Percentiles rank a stretch among this genome's conserved stretches.
These are phyloP conservation scores for Ditylenchus weischeri DNA, from an alignment of 2,888 invertebrate genomes.

Conservation along the genomic window DNA sequence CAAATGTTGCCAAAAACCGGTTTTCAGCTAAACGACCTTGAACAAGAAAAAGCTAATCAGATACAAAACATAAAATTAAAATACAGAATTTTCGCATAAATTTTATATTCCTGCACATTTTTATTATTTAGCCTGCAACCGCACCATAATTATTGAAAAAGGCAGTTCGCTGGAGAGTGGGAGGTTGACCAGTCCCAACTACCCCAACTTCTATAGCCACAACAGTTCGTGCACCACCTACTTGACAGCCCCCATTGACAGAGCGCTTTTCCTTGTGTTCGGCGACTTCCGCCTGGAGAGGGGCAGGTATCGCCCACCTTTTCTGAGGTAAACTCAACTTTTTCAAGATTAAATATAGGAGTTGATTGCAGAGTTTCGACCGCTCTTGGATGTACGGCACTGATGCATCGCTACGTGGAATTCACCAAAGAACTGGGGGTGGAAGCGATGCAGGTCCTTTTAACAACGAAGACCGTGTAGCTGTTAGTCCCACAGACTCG, in stretches of 20 bases:
- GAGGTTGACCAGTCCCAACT: conserved; percentile 49
- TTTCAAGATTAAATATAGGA: background rate
- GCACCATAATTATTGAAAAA: conserved; percentile 42
- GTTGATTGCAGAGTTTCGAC: background rate
- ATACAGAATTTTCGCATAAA: background rate
- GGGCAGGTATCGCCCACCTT: conserved; percentile 15
- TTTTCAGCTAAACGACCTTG: too few species aligned
- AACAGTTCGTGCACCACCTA: conserved; percentile 46
- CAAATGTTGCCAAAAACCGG: too few species aligned
- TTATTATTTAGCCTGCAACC: conserved; percentile 50
- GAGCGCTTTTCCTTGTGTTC: conserved; percentile 37
- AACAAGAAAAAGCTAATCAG: too few species aligned
- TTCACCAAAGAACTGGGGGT: conserved; percentile 6
- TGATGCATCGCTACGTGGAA: conserved; percentile 6
- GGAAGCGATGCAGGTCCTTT: conserved; percentile 8
- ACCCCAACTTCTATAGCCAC: conserved; percentile 43
- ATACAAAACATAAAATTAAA: too few species aligned
- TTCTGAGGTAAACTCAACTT: background rate
- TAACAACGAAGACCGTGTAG: conserved; percentile 1
- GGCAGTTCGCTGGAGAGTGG: conserved; percentile 32
- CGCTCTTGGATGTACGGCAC: conserved; percentile 13
- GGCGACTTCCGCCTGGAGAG: conserved; percentile 32
- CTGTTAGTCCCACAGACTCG: background rate
- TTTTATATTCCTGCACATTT: background rate
- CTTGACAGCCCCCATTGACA: conserved; percentile 29